A percentile compares a stretch with the other conserved stretches of the same genome.
phyloP scores from a whole-genome alignment of 2,113 vertebrate species.

The Zootoca vivipara region DNA sequence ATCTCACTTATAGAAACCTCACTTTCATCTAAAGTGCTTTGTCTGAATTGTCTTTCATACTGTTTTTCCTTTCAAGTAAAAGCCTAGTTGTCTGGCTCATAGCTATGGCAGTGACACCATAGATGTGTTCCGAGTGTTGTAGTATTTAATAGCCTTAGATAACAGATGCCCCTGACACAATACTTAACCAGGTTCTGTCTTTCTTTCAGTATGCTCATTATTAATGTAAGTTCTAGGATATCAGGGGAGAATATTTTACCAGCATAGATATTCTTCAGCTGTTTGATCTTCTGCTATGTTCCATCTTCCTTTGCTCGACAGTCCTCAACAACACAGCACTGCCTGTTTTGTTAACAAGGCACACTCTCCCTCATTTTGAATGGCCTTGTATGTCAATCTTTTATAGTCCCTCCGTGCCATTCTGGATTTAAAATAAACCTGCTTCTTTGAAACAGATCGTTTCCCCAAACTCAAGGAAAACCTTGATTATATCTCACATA shows the following conservation, averaged over 20 bases:
- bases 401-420: constrained; percentile 41
- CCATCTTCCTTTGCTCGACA: constrained; percentile 35
- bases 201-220: constrained; percentile 64
- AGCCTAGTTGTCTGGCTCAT: constrained; percentile 46
- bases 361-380: constrained; percentile 17
- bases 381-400: constrained; percentile 37
- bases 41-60: background rate
- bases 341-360: constrained; percentile 39
- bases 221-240: constrained; percentile 66
- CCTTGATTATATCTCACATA: constrained; percentile 51
- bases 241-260: constrained; percentile 54
- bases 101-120: constrained; percentile 55
- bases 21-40: constrained; percentile 42
- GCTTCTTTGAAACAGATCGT: constrained; percentile 39
- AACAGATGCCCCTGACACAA: constrained; percentile 58
- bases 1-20: constrained; percentile 59
- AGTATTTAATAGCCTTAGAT: constrained; percentile 73
- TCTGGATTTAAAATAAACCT: constrained; percentile 54
- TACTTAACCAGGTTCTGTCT: constrained; percentile 68
- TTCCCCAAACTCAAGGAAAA: constrained; percentile 50
- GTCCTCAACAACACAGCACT: background rate
- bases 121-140: constrained; percentile 62
- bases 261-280: constrained; percentile 42
- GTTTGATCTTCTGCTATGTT: constrained; percentile 48
- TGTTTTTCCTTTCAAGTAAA: constrained; percentile 19